Evolutionary conservation across 1,140 invertebrate genomes (phyloP).

Genomic region (Hyposmocoma kahamanoa): DNA sequence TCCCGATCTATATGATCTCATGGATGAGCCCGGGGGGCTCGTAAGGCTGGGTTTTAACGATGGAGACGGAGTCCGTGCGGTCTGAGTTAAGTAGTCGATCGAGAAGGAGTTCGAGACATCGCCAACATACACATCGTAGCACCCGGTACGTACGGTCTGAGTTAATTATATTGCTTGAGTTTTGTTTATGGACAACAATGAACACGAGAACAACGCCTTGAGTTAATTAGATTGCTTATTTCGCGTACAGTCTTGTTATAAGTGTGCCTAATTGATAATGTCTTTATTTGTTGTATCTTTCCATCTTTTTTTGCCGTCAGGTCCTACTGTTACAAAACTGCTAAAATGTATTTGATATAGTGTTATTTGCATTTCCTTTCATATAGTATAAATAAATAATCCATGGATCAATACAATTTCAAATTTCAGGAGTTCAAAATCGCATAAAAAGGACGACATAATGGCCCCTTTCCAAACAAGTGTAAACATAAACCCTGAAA

Average conservation of each 20-base stretch:
- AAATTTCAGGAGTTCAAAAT: slow-evolving; percentile 60
- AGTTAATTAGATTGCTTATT: no score
- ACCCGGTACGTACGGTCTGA: slow-evolving; percentile 74
- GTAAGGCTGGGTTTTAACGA: slow-evolving; percentile 37
- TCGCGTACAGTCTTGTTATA: no score
- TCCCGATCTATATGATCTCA: no score
- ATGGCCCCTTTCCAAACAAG: slow-evolving; percentile 89
- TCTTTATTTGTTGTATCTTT: no score
- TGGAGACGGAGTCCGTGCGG: slow-evolving; percentile 79
- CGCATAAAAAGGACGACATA: slow-evolving; percentile 61
- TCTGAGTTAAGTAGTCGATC: slow-evolving; percentile 77
- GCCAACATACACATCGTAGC: slow-evolving; percentile 76
- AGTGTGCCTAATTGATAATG: no score
- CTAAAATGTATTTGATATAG: no score
- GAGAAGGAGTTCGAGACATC: slow-evolving; percentile 74
- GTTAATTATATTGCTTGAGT: background rate
- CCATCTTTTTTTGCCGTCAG: no score
- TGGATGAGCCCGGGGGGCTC: slow-evolving; percentile 38
- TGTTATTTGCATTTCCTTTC: no score
- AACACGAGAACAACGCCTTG: no score
- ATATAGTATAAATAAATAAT: no score
- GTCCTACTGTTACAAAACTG: no score
- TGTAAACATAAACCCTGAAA: slow-evolving; percentile 82
- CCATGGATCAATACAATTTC: no score
- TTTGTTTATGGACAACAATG: background rate